Base-by-base conservation (phyloP, 2,797 vertebrate species). In the Coccyzus lansbergi region DNA sequence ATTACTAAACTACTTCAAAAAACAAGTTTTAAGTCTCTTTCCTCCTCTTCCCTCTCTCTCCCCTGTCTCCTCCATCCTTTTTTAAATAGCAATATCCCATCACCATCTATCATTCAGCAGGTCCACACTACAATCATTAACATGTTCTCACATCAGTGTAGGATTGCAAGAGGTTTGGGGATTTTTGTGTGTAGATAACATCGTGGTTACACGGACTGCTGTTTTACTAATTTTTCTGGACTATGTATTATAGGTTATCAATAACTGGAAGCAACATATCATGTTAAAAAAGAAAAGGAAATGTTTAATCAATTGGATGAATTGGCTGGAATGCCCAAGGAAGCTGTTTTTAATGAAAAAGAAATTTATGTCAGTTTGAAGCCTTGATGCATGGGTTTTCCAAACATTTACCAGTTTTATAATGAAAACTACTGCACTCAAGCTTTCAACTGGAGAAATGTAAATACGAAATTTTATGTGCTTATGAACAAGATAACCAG, bases 11-110 rank as follows among this genome's bases (percentile, higher is more conserved):
- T 59, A 46, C 25, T 64, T 36, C 60, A 64, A 69, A 85, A 6
- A 22, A 63, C 38, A 44, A 40, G 25, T 25, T 40, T 72, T 13
- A 40, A 42, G 48, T 4, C 3, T 2, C 5, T 4, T 5, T 17
- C 26, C 4, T 52, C 8, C 46, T 31, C 40, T 20, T 48, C 24
- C 9, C 6, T 29, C 24, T 9, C 6, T 29, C 16, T 36, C 34
- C n/a, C 10, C 0, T 0, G 18, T 51, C 19, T 34, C 6, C 22
- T 13, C 17, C 14, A 20, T 14, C 4, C 2, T 29, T 52, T 38
- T 74, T 46, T 6, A 64, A 64, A 74, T 4, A 86, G 31, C 7
- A 21, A 65, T 31, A 46, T 69, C 15, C 51, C 71, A 71, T 12
- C 8, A 2, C 9, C 16, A 77, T 19, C 31, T 52, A 38, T 9